phyloP scores from a whole-genome alignment of 2,113 vertebrate species.

The Nothoprocta pentlandii region DNA sequence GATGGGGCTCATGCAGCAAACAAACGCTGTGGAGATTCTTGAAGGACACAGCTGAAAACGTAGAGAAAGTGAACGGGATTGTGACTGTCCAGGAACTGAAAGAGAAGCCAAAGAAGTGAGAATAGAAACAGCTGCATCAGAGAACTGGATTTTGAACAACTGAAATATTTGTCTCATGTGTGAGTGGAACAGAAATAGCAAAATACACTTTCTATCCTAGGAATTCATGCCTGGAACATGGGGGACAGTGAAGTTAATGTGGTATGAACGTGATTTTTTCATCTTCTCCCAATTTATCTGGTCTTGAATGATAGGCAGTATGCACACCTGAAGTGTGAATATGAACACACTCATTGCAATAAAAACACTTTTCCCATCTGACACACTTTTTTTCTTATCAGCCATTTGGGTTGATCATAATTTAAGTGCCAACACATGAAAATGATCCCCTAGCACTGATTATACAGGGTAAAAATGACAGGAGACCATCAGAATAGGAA shows the following conservation, averaged over 20 bases:
- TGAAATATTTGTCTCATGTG: background rate
- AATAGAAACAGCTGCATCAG: background rate
- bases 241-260: background rate
- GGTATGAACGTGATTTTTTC: background rate
- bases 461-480: background rate
- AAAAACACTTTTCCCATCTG: background rate
- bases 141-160: background rate
- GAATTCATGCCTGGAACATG: background rate
- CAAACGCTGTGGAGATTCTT: background rate
- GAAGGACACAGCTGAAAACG: background rate
- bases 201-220: background rate
- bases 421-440: background rate
- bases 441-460: background rate
- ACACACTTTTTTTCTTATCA: background rate
- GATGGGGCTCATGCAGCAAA: background rate
- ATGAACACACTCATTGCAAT: background rate
- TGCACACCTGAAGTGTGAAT: background rate
- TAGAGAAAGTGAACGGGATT: background rate
- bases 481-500: background rate
- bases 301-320: conserved; percentile 19
- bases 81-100: background rate
- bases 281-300: conserved; percentile 5
- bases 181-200: background rate
- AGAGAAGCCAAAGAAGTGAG: background rate
- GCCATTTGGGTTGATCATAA: background rate